These are phyloP conservation scores for Conopomorpha cramerella DNA, from an alignment of 1,140 invertebrate species.

Conservation along the genomic window DNA sequence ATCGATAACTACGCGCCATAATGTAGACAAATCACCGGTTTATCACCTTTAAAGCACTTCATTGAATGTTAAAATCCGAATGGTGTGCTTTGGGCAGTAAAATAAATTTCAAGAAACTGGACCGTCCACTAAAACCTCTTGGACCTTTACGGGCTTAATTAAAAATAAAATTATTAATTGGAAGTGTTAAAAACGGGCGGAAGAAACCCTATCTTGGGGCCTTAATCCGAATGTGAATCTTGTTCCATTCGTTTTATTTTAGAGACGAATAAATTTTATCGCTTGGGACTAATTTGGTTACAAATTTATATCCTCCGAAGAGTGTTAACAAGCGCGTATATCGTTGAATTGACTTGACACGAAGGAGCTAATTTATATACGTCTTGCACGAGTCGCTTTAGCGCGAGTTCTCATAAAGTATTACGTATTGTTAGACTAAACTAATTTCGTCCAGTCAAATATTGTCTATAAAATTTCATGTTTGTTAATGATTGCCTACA, in stretches of 20 bases:
- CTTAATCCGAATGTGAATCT: slow-evolving; percentile 58
- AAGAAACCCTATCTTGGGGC: slow-evolving; percentile 51
- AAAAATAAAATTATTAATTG: slow-evolving; percentile 62
- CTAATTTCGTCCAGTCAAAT: no score
- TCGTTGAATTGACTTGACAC: no score
- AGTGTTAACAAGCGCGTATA: slow-evolving; percentile 56
- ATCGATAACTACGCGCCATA: slow-evolving; percentile 22
- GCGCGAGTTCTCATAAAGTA: no score
- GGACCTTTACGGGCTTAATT: slow-evolving; percentile 52
- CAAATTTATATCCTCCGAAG: slow-evolving; percentile 57
- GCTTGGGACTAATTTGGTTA: slow-evolving; percentile 58
- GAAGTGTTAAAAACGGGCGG: slow-evolving; percentile 59
- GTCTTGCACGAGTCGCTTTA: no score
- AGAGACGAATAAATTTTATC: slow-evolving; percentile 60
- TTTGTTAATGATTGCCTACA: no score
- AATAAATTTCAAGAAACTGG: slow-evolving; percentile 39
- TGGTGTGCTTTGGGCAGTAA: slow-evolving; percentile 49
- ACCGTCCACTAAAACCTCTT: not conserved
- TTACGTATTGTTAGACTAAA: no score
- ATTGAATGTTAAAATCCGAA: slow-evolving; percentile 26
- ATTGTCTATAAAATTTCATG: no score
- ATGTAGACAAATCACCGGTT: slow-evolving; percentile 26
- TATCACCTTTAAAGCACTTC: slow-evolving; percentile 26
- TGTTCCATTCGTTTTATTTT: slow-evolving; percentile 56
- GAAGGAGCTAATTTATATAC: no score